Evolutionary conservation across 2,113 vertebrate genomes (phyloP).

Genomic region (Apaloderma vittatum): DNA sequence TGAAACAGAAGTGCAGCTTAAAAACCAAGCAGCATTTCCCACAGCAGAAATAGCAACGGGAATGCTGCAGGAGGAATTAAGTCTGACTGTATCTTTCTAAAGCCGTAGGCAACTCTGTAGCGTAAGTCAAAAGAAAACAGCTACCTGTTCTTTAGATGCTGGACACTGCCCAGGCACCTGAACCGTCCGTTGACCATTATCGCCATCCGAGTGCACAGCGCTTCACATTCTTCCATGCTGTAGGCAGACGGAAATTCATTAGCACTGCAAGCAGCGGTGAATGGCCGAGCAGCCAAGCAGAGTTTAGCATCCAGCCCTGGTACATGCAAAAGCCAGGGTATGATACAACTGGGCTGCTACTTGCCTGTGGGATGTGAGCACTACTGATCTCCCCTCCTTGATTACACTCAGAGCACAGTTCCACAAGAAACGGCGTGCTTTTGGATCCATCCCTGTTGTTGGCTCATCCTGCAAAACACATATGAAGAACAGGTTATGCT

Average conservation of each 20-base stretch:
- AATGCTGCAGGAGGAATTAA: background rate
- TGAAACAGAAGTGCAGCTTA: background rate
- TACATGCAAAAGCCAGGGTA: background rate
- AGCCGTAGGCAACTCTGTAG: background rate
- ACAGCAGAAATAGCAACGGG: background rate
- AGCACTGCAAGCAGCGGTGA: background rate
- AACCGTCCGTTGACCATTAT: slow-evolving; percentile 99
- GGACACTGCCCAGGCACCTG: slow-evolving; percentile 95
- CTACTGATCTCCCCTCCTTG: slow-evolving; percentile 94
- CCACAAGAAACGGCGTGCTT: slow-evolving; percentile 94
- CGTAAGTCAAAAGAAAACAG: background rate
- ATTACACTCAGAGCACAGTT: slow-evolving; percentile 93
- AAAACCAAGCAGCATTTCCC: background rate
- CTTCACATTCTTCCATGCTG: slow-evolving; percentile 99
- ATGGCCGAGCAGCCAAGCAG: background rate
- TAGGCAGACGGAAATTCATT: slow-evolving; percentile 18
- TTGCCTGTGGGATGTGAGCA: slow-evolving; percentile 97
- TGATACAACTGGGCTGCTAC: background rate
- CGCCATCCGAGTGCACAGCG: slow-evolving; percentile 96
- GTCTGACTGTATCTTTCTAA: background rate
- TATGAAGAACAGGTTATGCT: background rate
- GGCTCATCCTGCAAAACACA: slow-evolving; percentile 89
- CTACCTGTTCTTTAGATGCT: slow-evolving; percentile 97
- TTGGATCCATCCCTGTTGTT: slow-evolving; percentile 98
- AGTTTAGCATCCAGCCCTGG: background rate